phyloP scores from a whole-genome alignment of 2,797 vertebrate species.

The Spinus olivaceus region DNA sequence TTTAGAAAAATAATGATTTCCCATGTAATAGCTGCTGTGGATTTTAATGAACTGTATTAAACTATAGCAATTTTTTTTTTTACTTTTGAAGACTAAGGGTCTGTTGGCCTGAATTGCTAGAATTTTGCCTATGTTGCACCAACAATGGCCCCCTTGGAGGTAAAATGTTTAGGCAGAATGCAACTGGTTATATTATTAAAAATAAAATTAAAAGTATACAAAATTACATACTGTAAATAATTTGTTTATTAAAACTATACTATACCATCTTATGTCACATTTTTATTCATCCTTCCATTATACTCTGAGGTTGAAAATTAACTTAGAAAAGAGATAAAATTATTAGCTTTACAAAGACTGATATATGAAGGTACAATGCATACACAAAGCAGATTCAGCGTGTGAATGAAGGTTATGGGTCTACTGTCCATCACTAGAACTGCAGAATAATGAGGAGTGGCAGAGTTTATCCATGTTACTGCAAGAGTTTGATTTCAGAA shows the following conservation, averaged over 20 bases:
- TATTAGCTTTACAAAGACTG: neutral
- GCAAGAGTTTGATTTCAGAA: neutral
- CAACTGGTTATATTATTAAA: neutral
- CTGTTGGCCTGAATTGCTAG: neutral
- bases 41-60: neutral
- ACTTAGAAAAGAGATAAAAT: neutral
- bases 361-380: neutral
- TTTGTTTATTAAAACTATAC: neutral
- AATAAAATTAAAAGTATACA: neutral
- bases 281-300: neutral
- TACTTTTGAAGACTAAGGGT: neutral
- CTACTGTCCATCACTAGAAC: neutral
- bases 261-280: neutral
- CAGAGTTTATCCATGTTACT: neutral
- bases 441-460: neutral
- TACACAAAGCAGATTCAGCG: neutral
- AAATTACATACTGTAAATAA: neutral
- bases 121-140: neutral
- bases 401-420: neutral
- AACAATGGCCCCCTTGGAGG: neutral
- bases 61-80: neutral
- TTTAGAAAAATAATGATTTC: neutral
- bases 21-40: neutral
- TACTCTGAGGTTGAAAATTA: neutral
- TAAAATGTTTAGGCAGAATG: neutral